Evolutionary conservation across 2,113 vertebrate genomes (phyloP).

Genomic region (Picathartes gymnocephalus): DNA sequence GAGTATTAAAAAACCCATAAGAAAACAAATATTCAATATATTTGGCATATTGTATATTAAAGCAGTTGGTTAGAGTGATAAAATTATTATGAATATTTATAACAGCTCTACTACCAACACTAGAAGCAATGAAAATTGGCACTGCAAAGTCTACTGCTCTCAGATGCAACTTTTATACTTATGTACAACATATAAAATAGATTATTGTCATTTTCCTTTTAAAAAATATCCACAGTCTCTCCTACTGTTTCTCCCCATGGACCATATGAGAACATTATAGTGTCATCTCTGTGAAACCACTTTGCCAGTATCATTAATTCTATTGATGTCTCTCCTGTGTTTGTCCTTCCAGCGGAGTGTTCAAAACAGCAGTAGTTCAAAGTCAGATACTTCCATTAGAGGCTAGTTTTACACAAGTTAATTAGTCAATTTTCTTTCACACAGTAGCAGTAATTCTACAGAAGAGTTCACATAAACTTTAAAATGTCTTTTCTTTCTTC

Average conservation of each 20-base stretch:
- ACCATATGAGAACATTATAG: not conserved
- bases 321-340: slow-evolving; percentile 4
- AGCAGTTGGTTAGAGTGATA: slow-evolving; percentile 2
- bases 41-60: slow-evolving; percentile 13
- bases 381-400: slow-evolving; percentile 42
- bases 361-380: slow-evolving; percentile 39
- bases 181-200: not conserved
- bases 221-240: not conserved
- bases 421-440: slow-evolving; percentile 48
- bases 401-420: slow-evolving; percentile 38
- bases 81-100: slow-evolving; percentile 53
- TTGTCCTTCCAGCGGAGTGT: slow-evolving; percentile 29
- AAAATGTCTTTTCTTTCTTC: not conserved
- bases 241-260: not conserved
- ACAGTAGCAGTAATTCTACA: not conserved
- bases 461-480: not conserved
- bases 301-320: slow-evolving; percentile 40
- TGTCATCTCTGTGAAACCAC: not conserved
- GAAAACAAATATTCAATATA: slow-evolving; percentile 20
- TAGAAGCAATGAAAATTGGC: slow-evolving; percentile 8
- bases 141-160: slow-evolving; percentile 7
- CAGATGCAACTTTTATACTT: not conserved
- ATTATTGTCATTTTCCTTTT: not conserved
- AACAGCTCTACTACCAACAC: not conserved
- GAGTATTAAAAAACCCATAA: not conserved